Evolutionary conservation across 2,888 invertebrate genomes (phyloP).

Genomic region (Phengaris arion): DNA sequence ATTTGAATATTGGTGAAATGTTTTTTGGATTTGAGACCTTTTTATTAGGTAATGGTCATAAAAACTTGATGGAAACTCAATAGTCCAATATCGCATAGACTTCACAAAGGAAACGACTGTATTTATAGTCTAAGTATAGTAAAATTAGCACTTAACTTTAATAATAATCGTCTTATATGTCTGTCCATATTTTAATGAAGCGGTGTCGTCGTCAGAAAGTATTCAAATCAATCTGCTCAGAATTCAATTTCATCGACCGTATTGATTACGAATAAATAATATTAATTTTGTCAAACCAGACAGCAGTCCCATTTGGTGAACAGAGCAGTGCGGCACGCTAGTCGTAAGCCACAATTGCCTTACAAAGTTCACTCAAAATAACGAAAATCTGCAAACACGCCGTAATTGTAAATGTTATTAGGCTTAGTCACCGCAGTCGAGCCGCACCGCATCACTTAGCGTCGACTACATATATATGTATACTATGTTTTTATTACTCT

Average conservation of each 20-base stretch:
- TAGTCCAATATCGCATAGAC: not conserved
- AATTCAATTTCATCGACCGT: not conserved
- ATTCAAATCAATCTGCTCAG: too few species aligned
- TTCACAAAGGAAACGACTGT: not conserved
- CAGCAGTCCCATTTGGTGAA: not conserved
- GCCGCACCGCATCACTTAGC: too few species aligned
- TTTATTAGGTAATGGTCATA: not conserved
- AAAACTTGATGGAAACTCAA: not conserved
- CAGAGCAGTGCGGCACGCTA: not conserved
- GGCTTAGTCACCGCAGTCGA: constrained; percentile 14
- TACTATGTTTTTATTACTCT: constrained; percentile 19
- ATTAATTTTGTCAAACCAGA: not conserved
- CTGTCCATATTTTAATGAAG: too few species aligned
- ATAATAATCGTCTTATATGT: too few species aligned
- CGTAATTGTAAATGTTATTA: constrained; percentile 17
- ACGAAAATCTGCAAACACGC: constrained; percentile 8
- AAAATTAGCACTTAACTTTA: too few species aligned
- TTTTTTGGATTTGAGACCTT: constrained; percentile 13
- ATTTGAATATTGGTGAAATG: constrained; percentile 19
- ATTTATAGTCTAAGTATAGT: too few species aligned
- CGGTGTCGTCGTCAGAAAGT: too few species aligned
- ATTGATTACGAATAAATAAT: not conserved
- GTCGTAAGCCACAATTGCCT: constrained; percentile 8
- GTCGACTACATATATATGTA: too few species aligned
- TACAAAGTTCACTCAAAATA: not conserved